phyloP scores from a whole-genome alignment of 2,113 vertebrate genomes.

The Hippocampus mohnikei region DNA sequence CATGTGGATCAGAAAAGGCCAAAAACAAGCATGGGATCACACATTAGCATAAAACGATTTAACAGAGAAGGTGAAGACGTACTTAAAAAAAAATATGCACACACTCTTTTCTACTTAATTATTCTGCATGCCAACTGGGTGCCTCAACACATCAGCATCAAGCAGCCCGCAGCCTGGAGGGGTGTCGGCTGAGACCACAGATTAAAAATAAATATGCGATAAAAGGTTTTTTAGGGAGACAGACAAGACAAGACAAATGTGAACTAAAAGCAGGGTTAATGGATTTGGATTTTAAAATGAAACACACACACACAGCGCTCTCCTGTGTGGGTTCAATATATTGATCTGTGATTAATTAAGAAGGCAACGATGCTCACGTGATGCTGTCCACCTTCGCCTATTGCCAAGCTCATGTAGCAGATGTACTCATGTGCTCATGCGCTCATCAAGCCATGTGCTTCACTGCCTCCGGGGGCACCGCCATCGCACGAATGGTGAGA shows the following conservation, averaged over 20 bases:
- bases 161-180: constrained; percentile 1
- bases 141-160: neutral
- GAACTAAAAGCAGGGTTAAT: constrained; percentile 14
- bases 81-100: neutral
- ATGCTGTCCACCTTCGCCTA: constrained; percentile 26
- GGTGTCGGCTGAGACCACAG: neutral
- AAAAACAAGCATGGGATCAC: neutral
- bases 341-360: constrained; percentile 41
- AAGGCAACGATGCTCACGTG: constrained; percentile 13
- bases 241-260: neutral
- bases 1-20: neutral
- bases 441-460: constrained; percentile 46
- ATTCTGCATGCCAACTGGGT: neutral
- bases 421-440: constrained; percentile 39
- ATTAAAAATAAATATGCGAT: neutral
- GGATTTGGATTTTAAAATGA: constrained; percentile 12
- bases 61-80: neutral
- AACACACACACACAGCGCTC: neutral
- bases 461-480: neutral
- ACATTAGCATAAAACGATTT: neutral
- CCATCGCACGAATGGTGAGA: constrained; percentile 40
- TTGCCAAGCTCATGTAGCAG: constrained; percentile 20
- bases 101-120: neutral
- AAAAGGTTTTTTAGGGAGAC: neutral
- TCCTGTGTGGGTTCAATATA: constrained; percentile 31